Conservation (phyloP, 2,113 vertebrate species). For the Verasper variegatus region DNA sequence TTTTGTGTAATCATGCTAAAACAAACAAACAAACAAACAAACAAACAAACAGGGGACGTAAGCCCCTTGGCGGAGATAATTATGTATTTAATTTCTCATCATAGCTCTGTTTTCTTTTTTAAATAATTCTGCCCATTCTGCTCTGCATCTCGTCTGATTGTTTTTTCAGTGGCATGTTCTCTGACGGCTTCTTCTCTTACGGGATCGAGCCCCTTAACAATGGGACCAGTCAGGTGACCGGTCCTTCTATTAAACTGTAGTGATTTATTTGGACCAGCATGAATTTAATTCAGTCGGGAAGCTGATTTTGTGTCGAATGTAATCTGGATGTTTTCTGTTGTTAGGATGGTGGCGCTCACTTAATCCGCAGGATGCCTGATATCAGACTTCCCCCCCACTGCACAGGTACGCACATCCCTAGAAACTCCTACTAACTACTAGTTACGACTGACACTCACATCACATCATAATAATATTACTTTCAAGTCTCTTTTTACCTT, state of each 20-base stretch:
- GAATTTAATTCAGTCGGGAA: background rate
- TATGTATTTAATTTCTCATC: background rate
- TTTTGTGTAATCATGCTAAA: background rate
- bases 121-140: background rate
- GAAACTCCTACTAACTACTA: background rate
- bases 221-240: constrained; percentile 70
- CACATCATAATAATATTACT: background rate
- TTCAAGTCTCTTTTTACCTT: background rate
- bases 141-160: constrained; percentile 11
- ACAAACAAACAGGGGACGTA: background rate
- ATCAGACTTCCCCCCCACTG: constrained; percentile 71
- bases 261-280: background rate
- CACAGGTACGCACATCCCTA: constrained; percentile 64
- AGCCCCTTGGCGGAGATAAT: too few relatives aligned
- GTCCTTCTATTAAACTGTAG: background rate
- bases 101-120: background rate
- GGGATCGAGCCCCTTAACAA: constrained; percentile 85
- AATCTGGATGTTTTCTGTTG: constrained; percentile 18
- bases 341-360: constrained; percentile 72
- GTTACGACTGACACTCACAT: too few relatives aligned
- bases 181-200: constrained; percentile 88
- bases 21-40: background rate
- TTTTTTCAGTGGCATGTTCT: constrained; percentile 89
- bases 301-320: background rate
- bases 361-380: constrained; percentile 77